Conservation (phyloP, 2,888 invertebrate species). For the Antheraea assamensis region DNA sequence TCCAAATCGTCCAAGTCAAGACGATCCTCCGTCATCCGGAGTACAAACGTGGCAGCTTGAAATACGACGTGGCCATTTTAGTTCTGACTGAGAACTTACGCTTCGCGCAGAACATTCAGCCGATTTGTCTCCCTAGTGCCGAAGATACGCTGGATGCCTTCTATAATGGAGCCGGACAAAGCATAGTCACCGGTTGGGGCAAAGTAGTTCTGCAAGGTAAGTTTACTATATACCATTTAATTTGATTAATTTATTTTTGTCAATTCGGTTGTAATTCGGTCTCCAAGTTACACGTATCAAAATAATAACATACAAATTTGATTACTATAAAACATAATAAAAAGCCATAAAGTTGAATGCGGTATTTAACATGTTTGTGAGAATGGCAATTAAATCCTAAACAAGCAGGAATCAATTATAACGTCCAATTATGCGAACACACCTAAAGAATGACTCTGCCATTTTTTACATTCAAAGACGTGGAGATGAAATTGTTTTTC, state of each 20-base stretch:
- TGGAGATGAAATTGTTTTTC: neutral
- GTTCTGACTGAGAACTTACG: conserved; percentile 84
- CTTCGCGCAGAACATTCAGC: conserved; percentile 87
- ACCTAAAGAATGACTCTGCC: neutral
- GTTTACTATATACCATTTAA: conserved; percentile 33
- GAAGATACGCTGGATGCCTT: conserved; percentile 79
- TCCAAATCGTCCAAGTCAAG: conserved; percentile 88
- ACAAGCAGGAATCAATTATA: conserved; percentile 14
- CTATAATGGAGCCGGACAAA: conserved; percentile 83
- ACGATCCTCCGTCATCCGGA: conserved; percentile 87
- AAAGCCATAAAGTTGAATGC: neutral
- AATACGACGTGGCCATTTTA: conserved; percentile 88
- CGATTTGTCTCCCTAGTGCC: conserved; percentile 85
- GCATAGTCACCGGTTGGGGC: conserved; percentile 92
- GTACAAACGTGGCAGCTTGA: conserved; percentile 82
- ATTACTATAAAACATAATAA: neutral
- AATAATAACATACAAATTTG: neutral
- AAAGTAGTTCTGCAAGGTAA: conserved; percentile 89
- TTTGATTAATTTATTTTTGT: too few relatives aligned
- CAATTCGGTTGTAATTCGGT: neutral
- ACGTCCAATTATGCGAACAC: neutral
- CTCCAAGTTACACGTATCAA: neutral
- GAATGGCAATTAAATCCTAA: conserved; percentile 9
- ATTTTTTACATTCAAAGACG: neutral
- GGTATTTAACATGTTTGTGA: neutral